Percentiles rank a stretch among this genome's conserved stretches.
Conservation (phyloP, 2,797 vertebrate genomes). For the Liasis olivaceus region DNA sequence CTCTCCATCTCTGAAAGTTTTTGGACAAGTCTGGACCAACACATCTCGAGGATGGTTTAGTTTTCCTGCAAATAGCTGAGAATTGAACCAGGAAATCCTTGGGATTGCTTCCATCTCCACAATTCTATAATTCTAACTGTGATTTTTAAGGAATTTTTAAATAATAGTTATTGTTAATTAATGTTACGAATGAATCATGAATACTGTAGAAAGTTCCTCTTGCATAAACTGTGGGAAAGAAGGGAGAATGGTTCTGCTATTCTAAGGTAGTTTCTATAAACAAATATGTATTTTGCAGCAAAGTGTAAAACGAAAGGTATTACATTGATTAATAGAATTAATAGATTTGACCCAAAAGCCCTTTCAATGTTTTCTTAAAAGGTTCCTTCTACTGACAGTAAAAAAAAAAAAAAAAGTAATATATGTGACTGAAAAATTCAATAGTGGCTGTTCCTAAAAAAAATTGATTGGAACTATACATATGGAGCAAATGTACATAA, state of each 20-base stretch:
- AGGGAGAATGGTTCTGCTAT: background rate
- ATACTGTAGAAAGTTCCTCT: no score
- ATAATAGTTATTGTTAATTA: no score
- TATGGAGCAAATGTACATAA: accelerated
- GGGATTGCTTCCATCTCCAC: no score
- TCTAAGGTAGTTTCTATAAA: background rate
- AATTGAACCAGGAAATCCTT: no score
- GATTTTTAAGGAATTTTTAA: no score
- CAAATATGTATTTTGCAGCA: background rate
- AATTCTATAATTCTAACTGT: no score
- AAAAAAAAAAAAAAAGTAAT: background rate
- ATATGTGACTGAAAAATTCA: background rate
- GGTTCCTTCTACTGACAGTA: background rate
- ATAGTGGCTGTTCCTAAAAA: background rate
- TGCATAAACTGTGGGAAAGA: no score
- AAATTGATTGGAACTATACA: accelerated
- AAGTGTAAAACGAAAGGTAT: background rate
- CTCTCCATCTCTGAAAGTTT: no score
- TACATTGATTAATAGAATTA: background rate
- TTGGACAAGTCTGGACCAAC: no score
- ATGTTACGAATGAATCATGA: no score
- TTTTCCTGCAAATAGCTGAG: no score
- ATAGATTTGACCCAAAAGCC: background rate
- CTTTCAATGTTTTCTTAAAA: background rate
- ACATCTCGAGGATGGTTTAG: no score